Conservation (phyloP, 1,140 invertebrate species). For the Trissolcus basalis region DNA sequence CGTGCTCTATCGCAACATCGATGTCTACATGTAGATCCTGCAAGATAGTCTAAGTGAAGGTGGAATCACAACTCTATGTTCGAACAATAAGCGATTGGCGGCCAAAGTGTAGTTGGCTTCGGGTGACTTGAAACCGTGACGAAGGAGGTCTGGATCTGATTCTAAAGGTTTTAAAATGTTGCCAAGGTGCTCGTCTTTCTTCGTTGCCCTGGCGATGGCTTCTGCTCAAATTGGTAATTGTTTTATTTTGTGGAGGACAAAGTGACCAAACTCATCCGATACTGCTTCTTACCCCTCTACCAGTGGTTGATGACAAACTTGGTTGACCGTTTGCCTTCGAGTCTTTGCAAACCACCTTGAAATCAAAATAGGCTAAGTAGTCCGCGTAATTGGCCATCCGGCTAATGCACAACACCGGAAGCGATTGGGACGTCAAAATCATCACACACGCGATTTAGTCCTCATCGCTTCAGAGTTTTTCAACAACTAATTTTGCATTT, state of each 20-base stretch:
- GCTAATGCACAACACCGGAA: conserved; percentile 43
- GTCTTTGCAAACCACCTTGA: conserved; percentile 28
- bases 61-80: conserved; percentile 59
- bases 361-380: conserved; percentile 49
- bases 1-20: too few relatives aligned
- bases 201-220: conserved; percentile 25
- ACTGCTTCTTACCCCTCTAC: conserved; percentile 8
- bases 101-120: conserved; percentile 34
- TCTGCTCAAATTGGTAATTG: conserved; percentile 21
- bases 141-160: conserved; percentile 2
- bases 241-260: conserved; percentile 18
- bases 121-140: conserved; percentile 14
- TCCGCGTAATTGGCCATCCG: conserved; percentile 59
- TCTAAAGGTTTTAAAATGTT: conserved; percentile 29
- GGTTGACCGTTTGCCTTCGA: conserved; percentile 28
- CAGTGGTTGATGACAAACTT: not conserved
- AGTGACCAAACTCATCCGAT: conserved; percentile 23
- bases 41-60: conserved; percentile 45
- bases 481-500: too few relatives aligned
- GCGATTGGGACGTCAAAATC: conserved; percentile 54
- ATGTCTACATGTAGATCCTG: conserved; percentile 72
- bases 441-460: conserved; percentile 74
- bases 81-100: conserved; percentile 38
- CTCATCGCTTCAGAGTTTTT: conserved; percentile 72
- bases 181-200: conserved; percentile 21